Base-by-base conservation (phyloP, 2,797 vertebrate genomes). In the Setipinna tenuifilis region DNA sequence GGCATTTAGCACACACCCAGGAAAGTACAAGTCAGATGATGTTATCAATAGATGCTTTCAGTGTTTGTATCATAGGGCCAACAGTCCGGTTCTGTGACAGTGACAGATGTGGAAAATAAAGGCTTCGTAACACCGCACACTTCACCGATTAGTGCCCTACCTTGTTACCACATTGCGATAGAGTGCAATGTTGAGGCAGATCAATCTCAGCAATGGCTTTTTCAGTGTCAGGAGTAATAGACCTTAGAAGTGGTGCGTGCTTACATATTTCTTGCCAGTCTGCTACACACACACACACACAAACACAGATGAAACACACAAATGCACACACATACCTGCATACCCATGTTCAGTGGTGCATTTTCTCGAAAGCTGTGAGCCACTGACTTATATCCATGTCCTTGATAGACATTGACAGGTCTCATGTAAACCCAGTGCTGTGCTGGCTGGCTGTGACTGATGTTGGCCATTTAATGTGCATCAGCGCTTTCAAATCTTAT, bases 401-500 rank as follows among this genome's bases (percentile, higher is more conserved):
- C 85, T 89, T 90, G 86, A 85, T 87, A 80, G 86, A 82, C 41
- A 82, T 85, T 89, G 89, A 88, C 88, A 78, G 87, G 83, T 85
- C 83, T 31, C 78, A 87, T 86, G 82, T 87, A 84, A 87, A 88
- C 87, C 59, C 75, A 83, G 84, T 2, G 19, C 85, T 83, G 62
- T 19, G 81, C 82, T 89, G 84, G 81, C 85, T 54, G 86, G 65
- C 62, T 85, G 62, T 88, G 85, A 89, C 61, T 82, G 88, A 89
- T 90, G 84, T 78, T 83, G 68, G 85, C 58, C 85, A 50, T 86
- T 88, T 91, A 68, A 87, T 84, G 85, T 89, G 88, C 81, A 87
- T 90, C 88, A 85, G 84, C 65, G 86, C 82, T 84, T 89, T 90
- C 82, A 83, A 83, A 87, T 89, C 84, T 83, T 85, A 88, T 88